Evolutionary conservation across 2,113 vertebrate genomes (phyloP).

Genomic region (Malurus cyaneus): DNA sequence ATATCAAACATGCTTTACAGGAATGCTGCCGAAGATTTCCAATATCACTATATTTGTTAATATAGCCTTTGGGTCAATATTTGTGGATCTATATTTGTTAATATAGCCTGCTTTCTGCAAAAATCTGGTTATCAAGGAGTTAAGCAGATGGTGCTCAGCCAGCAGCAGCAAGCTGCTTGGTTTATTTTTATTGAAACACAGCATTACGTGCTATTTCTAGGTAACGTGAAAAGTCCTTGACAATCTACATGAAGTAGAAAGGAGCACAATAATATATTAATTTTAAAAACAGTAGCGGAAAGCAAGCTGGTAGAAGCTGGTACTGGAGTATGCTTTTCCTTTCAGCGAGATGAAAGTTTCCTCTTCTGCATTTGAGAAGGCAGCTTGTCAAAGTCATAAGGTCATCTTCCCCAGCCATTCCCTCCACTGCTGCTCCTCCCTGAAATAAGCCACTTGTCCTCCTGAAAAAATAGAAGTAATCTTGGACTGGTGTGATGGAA

Average conservation of each 20-base stretch:
- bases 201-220: neutral
- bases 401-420: neutral
- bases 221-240: neutral
- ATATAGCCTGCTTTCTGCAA: neutral
- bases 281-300: neutral
- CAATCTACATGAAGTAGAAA: neutral
- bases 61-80: neutral
- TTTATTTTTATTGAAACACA: constrained; percentile 11
- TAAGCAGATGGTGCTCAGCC: neutral
- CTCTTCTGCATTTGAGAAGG: neutral
- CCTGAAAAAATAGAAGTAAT: neutral
- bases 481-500: neutral
- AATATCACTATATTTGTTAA: neutral
- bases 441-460: neutral
- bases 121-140: neutral
- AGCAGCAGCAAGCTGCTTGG: neutral
- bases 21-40: neutral
- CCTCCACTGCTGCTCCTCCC: neutral
- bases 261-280: neutral
- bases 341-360: neutral
- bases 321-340: neutral
- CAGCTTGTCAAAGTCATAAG: neutral
- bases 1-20: neutral
- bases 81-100: neutral
- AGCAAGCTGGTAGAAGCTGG: neutral